These are phyloP conservation scores for Cepphus grylle DNA, from an alignment of 2,113 vertebrate species.

Conservation along the genomic window DNA sequence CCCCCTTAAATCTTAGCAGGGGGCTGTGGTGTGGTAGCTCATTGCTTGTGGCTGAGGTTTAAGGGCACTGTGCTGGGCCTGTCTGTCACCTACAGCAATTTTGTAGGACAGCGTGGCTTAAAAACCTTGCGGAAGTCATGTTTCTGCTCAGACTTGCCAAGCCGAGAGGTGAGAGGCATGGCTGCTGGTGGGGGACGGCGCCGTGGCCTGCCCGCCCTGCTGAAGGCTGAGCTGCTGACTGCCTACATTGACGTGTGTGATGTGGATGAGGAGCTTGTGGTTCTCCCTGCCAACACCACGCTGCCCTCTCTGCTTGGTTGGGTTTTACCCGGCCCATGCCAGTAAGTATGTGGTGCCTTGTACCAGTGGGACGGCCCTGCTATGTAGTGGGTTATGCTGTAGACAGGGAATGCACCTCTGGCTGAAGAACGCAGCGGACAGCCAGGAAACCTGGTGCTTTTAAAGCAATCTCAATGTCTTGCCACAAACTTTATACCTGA, in stretches of 20 bases:
- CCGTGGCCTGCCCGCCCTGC: neutral
- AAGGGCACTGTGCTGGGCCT: neutral
- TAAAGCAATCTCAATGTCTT: neutral
- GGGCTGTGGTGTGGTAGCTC: neutral
- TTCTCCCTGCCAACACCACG: accelerated
- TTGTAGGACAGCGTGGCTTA: neutral
- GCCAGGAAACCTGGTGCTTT: neutral
- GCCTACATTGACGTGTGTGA: accelerated
- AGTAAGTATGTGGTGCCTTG: neutral
- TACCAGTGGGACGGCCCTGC: accelerated
- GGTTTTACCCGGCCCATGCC: accelerated
- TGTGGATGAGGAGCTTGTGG: neutral
- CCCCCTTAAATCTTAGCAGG: neutral
- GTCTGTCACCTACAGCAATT: neutral
- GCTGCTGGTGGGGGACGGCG: accelerated
- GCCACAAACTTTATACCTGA: neutral
- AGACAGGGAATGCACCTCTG: neutral
- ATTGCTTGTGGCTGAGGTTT: neutral
- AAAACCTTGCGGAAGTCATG: neutral
- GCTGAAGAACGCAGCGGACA: neutral
- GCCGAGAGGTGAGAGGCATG: neutral
- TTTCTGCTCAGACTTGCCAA: neutral
- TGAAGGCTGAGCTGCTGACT: neutral
- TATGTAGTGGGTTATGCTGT: accelerated
- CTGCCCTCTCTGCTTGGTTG: neutral